Evolutionary conservation across 2,113 vertebrate species (phyloP), one percentile per base, ranked within the genome.

Genomic region (Platichthys stellatus): DNA sequence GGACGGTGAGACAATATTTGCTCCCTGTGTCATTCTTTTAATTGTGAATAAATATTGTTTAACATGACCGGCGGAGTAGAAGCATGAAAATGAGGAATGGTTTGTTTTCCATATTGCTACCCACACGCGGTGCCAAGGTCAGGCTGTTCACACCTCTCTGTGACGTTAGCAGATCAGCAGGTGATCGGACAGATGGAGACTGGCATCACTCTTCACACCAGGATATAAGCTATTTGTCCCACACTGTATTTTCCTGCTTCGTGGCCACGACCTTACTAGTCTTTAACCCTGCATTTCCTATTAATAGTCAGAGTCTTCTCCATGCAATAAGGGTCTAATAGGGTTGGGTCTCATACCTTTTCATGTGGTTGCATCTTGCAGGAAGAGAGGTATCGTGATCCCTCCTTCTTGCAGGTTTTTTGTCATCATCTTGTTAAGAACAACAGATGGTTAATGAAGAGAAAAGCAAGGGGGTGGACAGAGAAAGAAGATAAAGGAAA

Each of bases 101-200:
- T 0, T 0, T 38, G 28, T 45, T 59, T 80, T 61, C 58, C 21
- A 38, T 28, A 5, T 18, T 15, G 47, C 57, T 57, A 61, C 59
- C 51, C 68, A 72, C 65, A 49, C 74, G 40, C 5, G 0, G 51
- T n/a, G 4, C 51, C 80, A 86, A 85, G 85, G 86, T 90, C 83
- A 76, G 26, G 43, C 85, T 63, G 71, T 79, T 87, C 70, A 74
- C 88, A 83, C 83, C 80, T 84, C 72, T 63, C 63, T 45, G 72
- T 84, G 77, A 79, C 43, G 74, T 71, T 47, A 49, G 80, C 77
- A 49, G 78, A 80, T 79, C 74, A 84, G 90, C 88, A 90, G 87
- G 87, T 87, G 90, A 82, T 20, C 21, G 1, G 63, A 38, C 87
- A 88, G 85, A 86, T 78, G 84, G 88, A 74, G 75, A 57, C 31